Base-by-base conservation (phyloP, 1,140 invertebrate species). In the Streblospio benedicti region DNA sequence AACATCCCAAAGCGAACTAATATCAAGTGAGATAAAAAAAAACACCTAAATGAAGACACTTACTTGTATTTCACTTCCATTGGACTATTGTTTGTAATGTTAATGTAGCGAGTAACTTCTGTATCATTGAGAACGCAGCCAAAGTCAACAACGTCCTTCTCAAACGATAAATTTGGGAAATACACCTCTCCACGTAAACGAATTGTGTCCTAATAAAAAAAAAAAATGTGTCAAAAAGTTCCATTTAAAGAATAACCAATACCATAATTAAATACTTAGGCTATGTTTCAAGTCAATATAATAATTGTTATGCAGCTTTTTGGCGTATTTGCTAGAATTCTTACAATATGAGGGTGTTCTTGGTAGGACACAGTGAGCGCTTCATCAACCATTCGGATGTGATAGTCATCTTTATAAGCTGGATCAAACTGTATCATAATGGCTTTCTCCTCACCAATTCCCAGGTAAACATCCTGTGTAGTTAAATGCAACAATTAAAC, bases 111-210 rank as follows among this genome's bases (percentile, higher is more conserved):
- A 1, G 72, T 77, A 0, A 76, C 75, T 54, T 77, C 74, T 3
- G 73, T 76, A 60, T 78, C 72, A 65, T 78, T 78, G n/a, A 78
- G 57, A 33, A 79, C 76, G 61, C 76, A 78, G 5, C 75, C 76
- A 68, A 79, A 79, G 65, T 78, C 70, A 14, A 79, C 64, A 1
- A 64, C 59, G 3, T 63, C 63, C 60, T 73, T 72, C 65, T 77
- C 74, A 67, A 78, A 76, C 50, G 70, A 65, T 30, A 79, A 55
- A 57, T 79, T 79, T 16, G 77, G 77, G 63, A 77, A 77, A 62
- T 76, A 76, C 0, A 79, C 76, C 55, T 78, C 76, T 33, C 77
- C 77, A 56, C 70, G 49, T 47, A 79, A 60, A 1, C 72, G 68
- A 38, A 79, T 69, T 30, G 71, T 71, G 61, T 79, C 77, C 72